Evolutionary conservation across 2,888 invertebrate species (phyloP).

Genomic region (Troides helena): DNA sequence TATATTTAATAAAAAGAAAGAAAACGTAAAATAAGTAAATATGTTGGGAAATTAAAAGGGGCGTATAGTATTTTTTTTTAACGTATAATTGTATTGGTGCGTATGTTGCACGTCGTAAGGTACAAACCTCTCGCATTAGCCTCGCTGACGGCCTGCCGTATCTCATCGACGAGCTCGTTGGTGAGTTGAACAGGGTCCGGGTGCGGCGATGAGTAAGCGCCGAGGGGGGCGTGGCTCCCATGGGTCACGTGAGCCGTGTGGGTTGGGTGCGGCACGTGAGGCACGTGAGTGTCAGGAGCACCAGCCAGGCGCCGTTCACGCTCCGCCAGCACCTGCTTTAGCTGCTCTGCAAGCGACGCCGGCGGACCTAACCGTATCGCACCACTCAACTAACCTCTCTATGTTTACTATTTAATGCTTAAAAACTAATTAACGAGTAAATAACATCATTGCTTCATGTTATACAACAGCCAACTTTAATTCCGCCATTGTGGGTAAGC

Average conservation of each 20-base stretch:
- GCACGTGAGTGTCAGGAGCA: constrained; percentile 48
- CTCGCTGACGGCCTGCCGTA: constrained; percentile 92
- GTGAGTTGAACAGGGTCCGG: constrained; percentile 86
- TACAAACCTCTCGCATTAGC: constrained; percentile 89
- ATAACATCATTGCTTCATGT: too few species aligned
- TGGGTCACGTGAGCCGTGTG: constrained; percentile 23
- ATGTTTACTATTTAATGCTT: background rate
- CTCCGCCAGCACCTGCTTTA: constrained; percentile 92
- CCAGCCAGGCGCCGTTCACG: constrained; percentile 86
- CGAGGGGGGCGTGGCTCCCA: constrained; percentile 20
- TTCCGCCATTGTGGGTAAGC: too few species aligned
- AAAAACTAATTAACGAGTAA: background rate
- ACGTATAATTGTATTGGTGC: too few species aligned
- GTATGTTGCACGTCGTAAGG: background rate
- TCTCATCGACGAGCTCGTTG: constrained; percentile 92
- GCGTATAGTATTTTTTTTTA: too few species aligned
- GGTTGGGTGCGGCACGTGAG: constrained; percentile 34
- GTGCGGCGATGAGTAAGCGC: constrained; percentile 39
- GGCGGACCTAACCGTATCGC: constrained; percentile 80
- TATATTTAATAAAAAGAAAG: too few species aligned
- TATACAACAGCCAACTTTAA: too few species aligned
- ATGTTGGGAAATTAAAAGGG: too few species aligned
- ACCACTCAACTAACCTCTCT: constrained; percentile 16
- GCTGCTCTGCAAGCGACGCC: constrained; percentile 90
- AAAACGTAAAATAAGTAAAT: too few species aligned